Conservation (phyloP, 2,113 vertebrate species). For the Oreotrochilus melanogaster region DNA sequence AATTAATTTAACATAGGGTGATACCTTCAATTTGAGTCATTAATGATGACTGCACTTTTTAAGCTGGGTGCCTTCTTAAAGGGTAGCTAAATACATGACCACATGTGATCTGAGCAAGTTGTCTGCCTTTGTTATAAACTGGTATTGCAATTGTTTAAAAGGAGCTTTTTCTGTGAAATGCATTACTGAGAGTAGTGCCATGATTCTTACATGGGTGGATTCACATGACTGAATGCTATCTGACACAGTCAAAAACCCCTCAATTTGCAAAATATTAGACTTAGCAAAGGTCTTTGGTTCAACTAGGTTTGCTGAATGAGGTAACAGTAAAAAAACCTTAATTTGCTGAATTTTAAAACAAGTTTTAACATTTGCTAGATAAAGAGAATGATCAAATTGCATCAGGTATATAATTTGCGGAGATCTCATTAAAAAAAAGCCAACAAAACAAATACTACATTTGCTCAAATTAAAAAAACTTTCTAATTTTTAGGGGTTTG, state of each 20-base stretch:
- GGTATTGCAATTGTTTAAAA: neutral
- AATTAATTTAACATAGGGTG: fast-evolving
- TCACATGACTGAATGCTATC: neutral
- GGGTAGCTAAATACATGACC: neutral
- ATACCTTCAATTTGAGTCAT: neutral
- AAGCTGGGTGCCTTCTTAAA: neutral
- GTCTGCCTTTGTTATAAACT: neutral
- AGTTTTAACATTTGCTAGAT: neutral
- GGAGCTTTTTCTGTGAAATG: neutral
- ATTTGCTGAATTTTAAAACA: neutral
- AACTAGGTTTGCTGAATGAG: neutral
- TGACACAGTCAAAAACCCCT: neutral
- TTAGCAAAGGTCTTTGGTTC: neutral
- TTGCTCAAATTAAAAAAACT: neutral
- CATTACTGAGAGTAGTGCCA: neutral
- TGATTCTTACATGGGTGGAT: neutral
- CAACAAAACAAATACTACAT: neutral
- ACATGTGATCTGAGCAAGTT: neutral
- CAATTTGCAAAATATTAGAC: neutral
- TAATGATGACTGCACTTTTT: neutral
- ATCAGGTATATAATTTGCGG: neutral
- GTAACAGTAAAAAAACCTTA: neutral
- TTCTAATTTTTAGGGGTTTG: neutral
- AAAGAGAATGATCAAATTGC: neutral
- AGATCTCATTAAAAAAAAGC: neutral